Conservation (phyloP, 2,113 vertebrate genomes). For the Cygnus atratus region DNA sequence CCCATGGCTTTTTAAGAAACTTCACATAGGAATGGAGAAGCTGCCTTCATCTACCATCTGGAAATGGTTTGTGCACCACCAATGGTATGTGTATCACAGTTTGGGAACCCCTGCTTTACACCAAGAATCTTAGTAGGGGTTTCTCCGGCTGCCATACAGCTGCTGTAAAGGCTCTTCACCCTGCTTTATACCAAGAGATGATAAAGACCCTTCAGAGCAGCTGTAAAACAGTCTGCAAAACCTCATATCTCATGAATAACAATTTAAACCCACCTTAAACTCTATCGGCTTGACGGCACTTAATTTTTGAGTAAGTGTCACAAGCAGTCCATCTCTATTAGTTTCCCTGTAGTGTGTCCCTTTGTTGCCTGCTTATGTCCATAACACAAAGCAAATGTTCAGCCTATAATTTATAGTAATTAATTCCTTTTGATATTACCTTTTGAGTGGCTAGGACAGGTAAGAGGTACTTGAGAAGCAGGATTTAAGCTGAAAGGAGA, state of each 20-base stretch:
- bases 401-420: background rate
- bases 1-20: background rate
- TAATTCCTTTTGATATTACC: background rate
- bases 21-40: background rate
- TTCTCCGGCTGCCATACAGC: background rate
- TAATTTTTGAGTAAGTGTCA: background rate
- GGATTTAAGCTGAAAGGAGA: background rate
- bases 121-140: background rate
- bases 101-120: background rate
- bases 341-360: fast-evolving
- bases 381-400: background rate
- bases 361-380: background rate
- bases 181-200: background rate
- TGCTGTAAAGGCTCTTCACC: background rate
- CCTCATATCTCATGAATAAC: background rate
- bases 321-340: background rate
- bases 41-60: conserved; percentile 22
- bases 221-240: background rate
- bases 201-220: background rate
- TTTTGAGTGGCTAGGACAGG: background rate
- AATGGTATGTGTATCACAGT: background rate
- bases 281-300: background rate
- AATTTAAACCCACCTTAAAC: conserved; percentile 2
- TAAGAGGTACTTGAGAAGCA: background rate
- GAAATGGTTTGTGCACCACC: conserved; percentile 5